Evolutionary conservation across 2,113 vertebrate species (phyloP), one percentile per base, ranked within the genome.

Genomic region (Lanius ludovicianus): DNA sequence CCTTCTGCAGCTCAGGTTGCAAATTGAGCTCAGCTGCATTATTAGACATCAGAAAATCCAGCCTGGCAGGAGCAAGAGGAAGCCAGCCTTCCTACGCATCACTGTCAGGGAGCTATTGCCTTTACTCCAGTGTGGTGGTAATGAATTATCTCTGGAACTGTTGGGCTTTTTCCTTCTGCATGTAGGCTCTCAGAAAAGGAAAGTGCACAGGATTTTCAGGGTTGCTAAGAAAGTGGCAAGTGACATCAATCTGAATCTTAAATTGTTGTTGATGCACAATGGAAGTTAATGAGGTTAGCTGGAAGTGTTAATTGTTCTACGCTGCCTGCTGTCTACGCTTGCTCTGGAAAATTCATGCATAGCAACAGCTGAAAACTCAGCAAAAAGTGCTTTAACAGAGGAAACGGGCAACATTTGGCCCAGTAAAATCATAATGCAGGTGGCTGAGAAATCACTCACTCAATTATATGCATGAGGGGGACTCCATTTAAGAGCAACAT

Each of bases 401-500:
- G 81, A 89, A 96, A 74, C 2, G 1, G 87, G 87, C 74, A 96
- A 94, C 67, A 85, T 89, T 96, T 96, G 93, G 95, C 91, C 91
- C 59, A 91, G 86, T 89, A 93, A 85, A 87, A 89, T 92, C 74
- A 85, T 95, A 92, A 94, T 89, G 81, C 95, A 95, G 92, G 94
- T 96, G 94, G 84, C 86, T 95, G 67, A 95, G 91, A 95, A 96
- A 96, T 95, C 94, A 93, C 88, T 96, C 57, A 62, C 86, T 94
- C 95, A 96, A 84, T 96, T 97, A 96, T 87, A 90, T 93, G 95
- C 76, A 86, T 94, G 96, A 93, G 30, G 94, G 90, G 83, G 96
- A 93, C 89, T 96, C 95, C 86, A 87, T 94, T 92, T 94, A 96
- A 95, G 44, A 96, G 95, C 88, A 96, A 90, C 95, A 94, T 96